These are phyloP conservation scores for Alca torda DNA, from an alignment of 2,797 vertebrate species.

Conservation along the genomic window DNA sequence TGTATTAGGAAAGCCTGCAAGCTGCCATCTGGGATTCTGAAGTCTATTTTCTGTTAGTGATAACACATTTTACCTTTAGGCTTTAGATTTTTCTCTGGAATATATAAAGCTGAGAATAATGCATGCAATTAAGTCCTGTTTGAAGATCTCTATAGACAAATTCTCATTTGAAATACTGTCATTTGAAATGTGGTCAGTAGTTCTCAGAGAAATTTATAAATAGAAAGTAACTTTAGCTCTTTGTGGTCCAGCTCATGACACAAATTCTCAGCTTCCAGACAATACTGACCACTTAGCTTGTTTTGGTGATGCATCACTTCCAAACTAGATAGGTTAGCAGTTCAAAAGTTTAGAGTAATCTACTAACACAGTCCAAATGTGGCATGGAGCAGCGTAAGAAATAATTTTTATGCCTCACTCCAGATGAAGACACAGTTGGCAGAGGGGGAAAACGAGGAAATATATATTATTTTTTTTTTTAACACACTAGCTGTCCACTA, in stretches of 20 bases:
- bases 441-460: not conserved
- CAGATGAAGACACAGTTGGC: not conserved
- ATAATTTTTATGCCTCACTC: not conserved
- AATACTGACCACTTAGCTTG: not conserved
- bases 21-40: constrained; percentile 2
- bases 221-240: not conserved
- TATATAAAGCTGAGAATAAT: not conserved
- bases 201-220: not conserved
- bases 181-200: not conserved
- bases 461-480: not conserved
- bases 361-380: not conserved
- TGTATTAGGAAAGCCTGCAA: not conserved
- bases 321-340: not conserved
- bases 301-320: not conserved
- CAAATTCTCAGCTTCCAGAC: not conserved
- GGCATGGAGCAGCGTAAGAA: not conserved
- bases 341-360: not conserved
- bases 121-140: not conserved
- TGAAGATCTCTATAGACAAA: not conserved
- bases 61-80: not conserved
- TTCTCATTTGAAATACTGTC: not conserved
- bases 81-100: not conserved
- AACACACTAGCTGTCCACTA: not conserved
- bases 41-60: not conserved
- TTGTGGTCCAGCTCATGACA: not conserved